phyloP scores from a whole-genome alignment of 1,140 invertebrate genomes.

The Carposina sasakii region DNA sequence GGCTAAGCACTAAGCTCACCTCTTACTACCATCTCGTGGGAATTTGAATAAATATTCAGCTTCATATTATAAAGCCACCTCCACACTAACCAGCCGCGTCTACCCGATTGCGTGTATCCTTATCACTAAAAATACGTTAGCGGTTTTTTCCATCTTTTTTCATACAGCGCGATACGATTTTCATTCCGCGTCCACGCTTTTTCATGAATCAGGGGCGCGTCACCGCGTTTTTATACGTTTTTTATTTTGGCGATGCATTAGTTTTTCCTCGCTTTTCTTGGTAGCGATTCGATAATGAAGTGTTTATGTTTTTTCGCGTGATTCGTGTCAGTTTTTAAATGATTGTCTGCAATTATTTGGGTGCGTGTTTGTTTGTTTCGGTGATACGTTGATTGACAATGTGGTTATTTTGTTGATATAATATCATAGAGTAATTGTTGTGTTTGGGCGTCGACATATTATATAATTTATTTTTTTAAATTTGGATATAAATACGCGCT shows the following conservation, averaged over 20 bases:
- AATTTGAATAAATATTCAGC: no score
- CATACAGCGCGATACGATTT: constrained; percentile 49
- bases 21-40: no score
- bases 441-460: no score
- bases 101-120: constrained; percentile 39
- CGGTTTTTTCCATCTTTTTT: constrained; percentile 52
- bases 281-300: constrained; percentile 2
- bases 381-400: no score
- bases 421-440: no score
- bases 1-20: no score
- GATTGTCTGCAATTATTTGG: no score
- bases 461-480: no score
- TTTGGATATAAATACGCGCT: no score
- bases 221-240: constrained; percentile 29
- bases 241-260: constrained; percentile 19
- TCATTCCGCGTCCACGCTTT: constrained; percentile 47
- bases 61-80: constrained; percentile 19
- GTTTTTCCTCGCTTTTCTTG: neutral
- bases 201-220: constrained; percentile 48
- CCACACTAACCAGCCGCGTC: constrained; percentile 15
- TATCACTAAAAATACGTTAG: constrained; percentile 48
- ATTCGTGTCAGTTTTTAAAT: neutral
- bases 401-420: no score
- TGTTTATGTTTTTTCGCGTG: constrained; percentile 1
- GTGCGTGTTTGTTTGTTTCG: no score